A percentile compares a stretch with the other conserved stretches of the same genome.
Conservation (phyloP, 35 echinoderm and acorn worm genomes). For the Ophioderma brevispina region DNA sequence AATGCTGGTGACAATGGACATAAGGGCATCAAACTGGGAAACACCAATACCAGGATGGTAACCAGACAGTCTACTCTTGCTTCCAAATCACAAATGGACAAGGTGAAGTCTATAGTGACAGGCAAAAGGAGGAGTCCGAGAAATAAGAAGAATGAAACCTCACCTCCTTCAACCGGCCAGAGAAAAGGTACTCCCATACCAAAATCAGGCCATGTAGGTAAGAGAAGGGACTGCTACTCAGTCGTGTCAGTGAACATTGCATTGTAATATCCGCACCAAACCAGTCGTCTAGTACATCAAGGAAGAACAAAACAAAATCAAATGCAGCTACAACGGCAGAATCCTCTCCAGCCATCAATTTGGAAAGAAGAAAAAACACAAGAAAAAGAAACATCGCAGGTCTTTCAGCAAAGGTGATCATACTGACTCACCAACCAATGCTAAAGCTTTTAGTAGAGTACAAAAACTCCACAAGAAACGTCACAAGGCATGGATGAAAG, state of each 20-base stretch:
- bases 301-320: background rate
- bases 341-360: background rate
- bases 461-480: slow-evolving; percentile 8
- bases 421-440: background rate
- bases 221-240: slow-evolving; percentile 14
- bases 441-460: background rate
- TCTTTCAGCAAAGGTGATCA: background rate
- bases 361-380: background rate
- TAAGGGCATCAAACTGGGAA: background rate
- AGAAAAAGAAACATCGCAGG: background rate
- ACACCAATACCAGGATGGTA: background rate
- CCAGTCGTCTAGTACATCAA: background rate
- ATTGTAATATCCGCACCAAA: slow-evolving; percentile 35
- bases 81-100: background rate
- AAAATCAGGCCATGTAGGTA: background rate
- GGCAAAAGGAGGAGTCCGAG: background rate
- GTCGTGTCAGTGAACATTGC: slow-evolving; percentile 47
- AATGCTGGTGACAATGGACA: background rate
- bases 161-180: background rate
- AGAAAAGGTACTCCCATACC: background rate
- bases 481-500: background rate
- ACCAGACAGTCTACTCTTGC: background rate
- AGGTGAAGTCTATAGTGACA: background rate
- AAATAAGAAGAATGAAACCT: background rate
- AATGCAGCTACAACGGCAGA: background rate